phyloP scores from a whole-genome alignment of 2,888 invertebrate genomes.

The Phyto melanocephala region DNA sequence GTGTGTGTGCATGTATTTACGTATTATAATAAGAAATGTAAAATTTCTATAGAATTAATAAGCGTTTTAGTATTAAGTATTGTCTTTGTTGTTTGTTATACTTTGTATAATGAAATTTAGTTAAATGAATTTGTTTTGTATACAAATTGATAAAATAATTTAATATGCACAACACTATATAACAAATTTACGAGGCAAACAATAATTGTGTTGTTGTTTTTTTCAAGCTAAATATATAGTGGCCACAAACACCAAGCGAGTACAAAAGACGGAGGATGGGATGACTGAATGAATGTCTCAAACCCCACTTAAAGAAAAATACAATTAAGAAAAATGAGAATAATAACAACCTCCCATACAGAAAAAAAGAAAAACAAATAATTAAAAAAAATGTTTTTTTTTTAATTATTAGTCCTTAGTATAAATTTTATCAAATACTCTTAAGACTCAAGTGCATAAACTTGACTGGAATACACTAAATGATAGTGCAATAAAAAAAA shows the following conservation, averaged over 20 bases:
- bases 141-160: slow-evolving; percentile 54
- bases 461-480: neutral
- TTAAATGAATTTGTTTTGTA: slow-evolving; percentile 60
- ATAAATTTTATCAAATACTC: neutral
- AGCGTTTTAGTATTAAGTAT: neutral
- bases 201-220: neutral
- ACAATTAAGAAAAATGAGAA: neutral
- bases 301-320: neutral
- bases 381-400: neutral
- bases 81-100: slow-evolving; percentile 45
- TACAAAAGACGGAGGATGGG: neutral
- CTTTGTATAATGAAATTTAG: slow-evolving; percentile 60
- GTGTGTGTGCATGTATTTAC: neutral
- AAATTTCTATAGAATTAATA: slow-evolving; percentile 38
- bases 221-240: neutral
- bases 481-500: neutral
- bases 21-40: slow-evolving; percentile 22
- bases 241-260: neutral
- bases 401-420: neutral
- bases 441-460: neutral
- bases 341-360: slow-evolving; percentile 31
- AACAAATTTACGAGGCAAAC: slow-evolving; percentile 34
- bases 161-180: slow-evolving; percentile 39
- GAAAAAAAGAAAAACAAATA: slow-evolving; percentile 5
- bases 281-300: neutral